Conservation (phyloP, 2,797 vertebrate species). For the Eulemur albifrons region DNA sequence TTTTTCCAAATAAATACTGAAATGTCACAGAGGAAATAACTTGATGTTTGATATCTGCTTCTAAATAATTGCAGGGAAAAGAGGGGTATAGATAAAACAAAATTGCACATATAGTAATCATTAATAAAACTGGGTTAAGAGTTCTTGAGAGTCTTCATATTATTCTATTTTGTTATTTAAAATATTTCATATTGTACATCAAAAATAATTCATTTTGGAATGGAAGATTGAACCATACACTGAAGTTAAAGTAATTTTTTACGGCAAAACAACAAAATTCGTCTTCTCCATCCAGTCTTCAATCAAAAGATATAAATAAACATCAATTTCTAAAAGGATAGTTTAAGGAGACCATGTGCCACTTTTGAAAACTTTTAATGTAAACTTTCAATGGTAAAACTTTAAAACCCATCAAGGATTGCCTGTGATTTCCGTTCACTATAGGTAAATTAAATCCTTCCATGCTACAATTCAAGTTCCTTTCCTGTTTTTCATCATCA, state of each 20-base stretch:
- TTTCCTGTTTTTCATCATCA: slow-evolving; percentile 9
- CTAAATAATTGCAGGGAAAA: not conserved
- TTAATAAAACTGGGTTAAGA: not conserved
- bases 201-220: not conserved
- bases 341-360: not conserved
- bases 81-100: not conserved
- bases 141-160: not conserved
- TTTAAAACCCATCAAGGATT: not conserved
- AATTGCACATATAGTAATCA: not conserved
- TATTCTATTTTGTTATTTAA: not conserved
- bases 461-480: not conserved
- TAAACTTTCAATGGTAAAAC: not conserved
- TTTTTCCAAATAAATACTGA: not conserved
- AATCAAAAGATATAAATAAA: not conserved
- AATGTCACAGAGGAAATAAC: not conserved
- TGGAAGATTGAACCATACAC: not conserved
- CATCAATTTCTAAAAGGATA: not conserved
- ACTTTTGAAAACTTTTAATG: not conserved
- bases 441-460: not conserved
- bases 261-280: not conserved
- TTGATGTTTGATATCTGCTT: not conserved
- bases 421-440: not conserved
- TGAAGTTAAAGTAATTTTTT: not conserved
- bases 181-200: not conserved
- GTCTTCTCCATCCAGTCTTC: not conserved